Evolutionary conservation across 92 coral and sea anemone genomes (phyloP), one percentile per base, ranked within the genome.

Genomic region (Palythoa grandis): DNA sequence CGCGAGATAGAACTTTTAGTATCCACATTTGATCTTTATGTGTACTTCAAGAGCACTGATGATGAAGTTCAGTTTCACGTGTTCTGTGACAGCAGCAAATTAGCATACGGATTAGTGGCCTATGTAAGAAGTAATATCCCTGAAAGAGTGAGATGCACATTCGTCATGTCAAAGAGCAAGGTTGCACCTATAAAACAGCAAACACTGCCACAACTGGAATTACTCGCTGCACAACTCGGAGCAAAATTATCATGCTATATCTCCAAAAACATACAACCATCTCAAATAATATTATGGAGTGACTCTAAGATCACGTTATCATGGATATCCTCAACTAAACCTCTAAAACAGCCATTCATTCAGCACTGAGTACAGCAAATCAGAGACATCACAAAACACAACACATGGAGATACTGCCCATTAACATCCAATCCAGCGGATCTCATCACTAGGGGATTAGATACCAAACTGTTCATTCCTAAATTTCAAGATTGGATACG

Each of bases 171-270:
- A 53, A 53, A 53, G 58, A 2, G 7, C 58, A 53, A 53, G 58
- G 58, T 7, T 53, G 58, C 58, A 53, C 54, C 54, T 11, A 52
- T 52, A 52, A 52, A 52, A 52, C 54, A 52, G 11, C 54, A 6
- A 52, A 52, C 54, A 52, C 58, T 53, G 58, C 58, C 9, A 2
- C 8, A 1, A 57, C n/a, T 12, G 69, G 57, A 73, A 73, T 53
- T 7, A 22, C 29, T 22, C 1, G 56, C 90, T 86, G 88, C 88
- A 47, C 86, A 76, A 53, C 52, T 86, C 43, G 89, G 61, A 22
- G 6, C 58, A 53, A 53, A 53, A 53, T 2, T 53, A 53, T 53
- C 58, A 53, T 53, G 58, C 87, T 86, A 54, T 22, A 78, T 38
- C 52, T 86, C 7, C 58, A 53, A 53, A 53, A 53, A 53, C 58